A percentile compares a stretch with the other conserved stretches of the same genome.
phyloP scores from a whole-genome alignment of 2,113 vertebrate species.

The Cochlearius cochlearius region DNA sequence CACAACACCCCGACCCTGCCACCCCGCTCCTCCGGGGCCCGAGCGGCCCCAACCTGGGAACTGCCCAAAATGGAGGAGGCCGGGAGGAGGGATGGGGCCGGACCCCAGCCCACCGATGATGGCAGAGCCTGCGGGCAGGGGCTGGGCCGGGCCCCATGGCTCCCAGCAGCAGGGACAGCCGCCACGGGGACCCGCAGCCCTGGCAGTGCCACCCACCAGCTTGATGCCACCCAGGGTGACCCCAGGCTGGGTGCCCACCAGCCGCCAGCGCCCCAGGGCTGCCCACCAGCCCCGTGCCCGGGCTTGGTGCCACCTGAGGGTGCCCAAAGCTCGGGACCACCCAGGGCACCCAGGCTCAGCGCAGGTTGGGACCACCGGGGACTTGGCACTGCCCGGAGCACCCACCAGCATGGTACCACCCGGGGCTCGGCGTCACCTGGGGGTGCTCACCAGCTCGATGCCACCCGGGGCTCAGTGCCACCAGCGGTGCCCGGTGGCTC shows the following conservation, averaged over 20 bases:
- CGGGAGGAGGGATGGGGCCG: neutral
- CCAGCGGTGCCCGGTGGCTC: neutral
- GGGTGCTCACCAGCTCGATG: too few relatives aligned
- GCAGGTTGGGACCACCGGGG: too few relatives aligned
- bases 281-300: neutral
- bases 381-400: neutral
- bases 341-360: fast-evolving
- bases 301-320: neutral
- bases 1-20: neutral
- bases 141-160: neutral
- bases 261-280: neutral
- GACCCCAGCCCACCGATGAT: fast-evolving
- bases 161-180: neutral
- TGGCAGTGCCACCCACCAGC: neutral
- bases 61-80: constrained; percentile 14
- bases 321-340: neutral
- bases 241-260: neutral
- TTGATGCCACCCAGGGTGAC: neutral
- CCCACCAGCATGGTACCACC: neutral
- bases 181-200: neutral
- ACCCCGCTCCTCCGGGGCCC: neutral
- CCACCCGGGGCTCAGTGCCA: neutral
- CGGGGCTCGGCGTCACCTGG: neutral
- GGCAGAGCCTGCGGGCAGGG: neutral
- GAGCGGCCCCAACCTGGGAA: neutral